Conservation (phyloP, 2,888 invertebrate species). For the Ethmia dodecea region DNA sequence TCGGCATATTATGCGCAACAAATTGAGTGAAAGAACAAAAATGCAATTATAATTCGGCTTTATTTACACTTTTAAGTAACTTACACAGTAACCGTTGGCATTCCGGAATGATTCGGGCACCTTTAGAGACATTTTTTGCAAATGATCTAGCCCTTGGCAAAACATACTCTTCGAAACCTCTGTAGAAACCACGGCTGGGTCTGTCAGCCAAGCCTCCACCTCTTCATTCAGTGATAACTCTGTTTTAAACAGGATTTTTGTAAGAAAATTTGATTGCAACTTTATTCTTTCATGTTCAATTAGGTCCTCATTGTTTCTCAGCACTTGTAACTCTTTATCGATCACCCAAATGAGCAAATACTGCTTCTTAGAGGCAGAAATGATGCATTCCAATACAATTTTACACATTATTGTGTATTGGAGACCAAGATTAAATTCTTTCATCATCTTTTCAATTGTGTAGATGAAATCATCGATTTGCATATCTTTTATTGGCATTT, state of each 20-base stretch:
- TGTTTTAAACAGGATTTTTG: slow-evolving; percentile 77
- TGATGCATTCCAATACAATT: slow-evolving; percentile 69
- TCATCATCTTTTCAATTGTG: slow-evolving; percentile 68
- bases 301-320: slow-evolving; percentile 42
- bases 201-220: slow-evolving; percentile 72
- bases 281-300: slow-evolving; percentile 43
- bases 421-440: slow-evolving; percentile 63
- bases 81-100: slow-evolving; percentile 77
- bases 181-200: slow-evolving; percentile 66
- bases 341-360: slow-evolving; percentile 79
- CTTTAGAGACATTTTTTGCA: slow-evolving; percentile 72
- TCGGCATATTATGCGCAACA: no score
- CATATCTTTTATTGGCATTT: slow-evolving; percentile 34
- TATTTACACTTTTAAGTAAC: slow-evolving; percentile 70
- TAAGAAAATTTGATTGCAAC: slow-evolving; percentile 64
- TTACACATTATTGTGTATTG: slow-evolving; percentile 74
- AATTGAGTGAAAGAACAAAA: neutral
- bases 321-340: slow-evolving; percentile 77
- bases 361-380: slow-evolving; percentile 58
- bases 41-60: neutral
- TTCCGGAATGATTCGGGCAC: slow-evolving; percentile 74
- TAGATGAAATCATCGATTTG: slow-evolving; percentile 71
- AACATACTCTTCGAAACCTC: slow-evolving; percentile 80
- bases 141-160: slow-evolving; percentile 66
- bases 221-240: slow-evolving; percentile 56